Evolutionary conservation across 2,113 vertebrate genomes (phyloP).

Genomic region (Columba livia): DNA sequence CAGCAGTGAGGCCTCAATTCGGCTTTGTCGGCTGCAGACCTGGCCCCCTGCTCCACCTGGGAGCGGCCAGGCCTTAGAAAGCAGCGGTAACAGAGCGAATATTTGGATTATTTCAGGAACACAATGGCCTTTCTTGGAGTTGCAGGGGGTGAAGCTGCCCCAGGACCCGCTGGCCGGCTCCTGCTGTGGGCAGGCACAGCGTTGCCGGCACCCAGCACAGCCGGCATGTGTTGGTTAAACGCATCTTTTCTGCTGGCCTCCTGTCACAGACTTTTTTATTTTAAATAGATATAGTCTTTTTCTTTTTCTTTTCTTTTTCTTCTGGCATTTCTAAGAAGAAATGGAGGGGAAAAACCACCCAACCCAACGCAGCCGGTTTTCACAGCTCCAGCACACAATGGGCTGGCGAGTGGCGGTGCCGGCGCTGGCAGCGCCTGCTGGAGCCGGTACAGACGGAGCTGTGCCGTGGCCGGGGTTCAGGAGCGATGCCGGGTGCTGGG

Average conservation of each 20-base stretch:
- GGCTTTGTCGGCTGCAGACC: neutral
- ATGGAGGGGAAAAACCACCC: neutral
- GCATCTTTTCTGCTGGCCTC: no score
- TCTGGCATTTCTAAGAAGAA: neutral
- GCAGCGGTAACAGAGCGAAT: neutral
- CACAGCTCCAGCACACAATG: neutral
- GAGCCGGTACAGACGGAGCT: neutral
- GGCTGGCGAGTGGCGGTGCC: neutral
- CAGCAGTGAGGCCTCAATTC: neutral
- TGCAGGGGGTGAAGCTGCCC: neutral
- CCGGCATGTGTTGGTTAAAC: no score
- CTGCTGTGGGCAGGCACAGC: no score
- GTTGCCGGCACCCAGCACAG: accelerated
- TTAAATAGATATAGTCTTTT: no score
- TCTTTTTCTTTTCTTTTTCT: neutral
- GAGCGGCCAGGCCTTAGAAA: neutral
- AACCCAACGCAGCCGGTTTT: neutral
- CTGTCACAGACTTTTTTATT: no score
- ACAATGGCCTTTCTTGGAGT: neutral
- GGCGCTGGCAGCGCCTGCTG: neutral
- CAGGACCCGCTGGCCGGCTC: no score
- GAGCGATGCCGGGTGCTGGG: neutral
- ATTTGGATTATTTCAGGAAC: neutral
- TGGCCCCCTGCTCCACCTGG: neutral
- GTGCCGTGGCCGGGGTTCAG: neutral